Evolutionary conservation across 2,888 invertebrate genomes (phyloP), one percentile per base, ranked within the genome.

Genomic region (Lasiommata megera): DNA sequence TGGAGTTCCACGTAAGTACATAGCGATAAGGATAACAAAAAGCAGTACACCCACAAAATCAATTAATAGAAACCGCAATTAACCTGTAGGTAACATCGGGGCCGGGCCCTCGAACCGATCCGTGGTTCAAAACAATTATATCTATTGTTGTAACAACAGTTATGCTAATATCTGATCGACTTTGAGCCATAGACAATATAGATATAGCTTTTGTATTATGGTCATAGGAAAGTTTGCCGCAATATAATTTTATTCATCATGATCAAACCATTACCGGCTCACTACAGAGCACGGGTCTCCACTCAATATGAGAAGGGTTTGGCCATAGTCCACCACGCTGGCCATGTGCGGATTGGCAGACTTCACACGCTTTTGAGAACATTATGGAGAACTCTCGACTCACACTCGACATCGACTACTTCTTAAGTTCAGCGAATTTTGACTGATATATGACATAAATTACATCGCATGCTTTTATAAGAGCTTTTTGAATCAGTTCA

Each of bases 31-130:
- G 48, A 48, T 51, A 62, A 59, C 58, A 64, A 60, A 62, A 56
- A 61, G 56, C 62, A 54, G 48, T 62, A 57, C 52, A 65, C 58
- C 60, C 62, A 78, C 78, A 76, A 81, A 84, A 86, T 86, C 85
- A 84, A 86, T 85, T 84, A 84, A 82, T 80, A 81, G 65, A 5
- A 68, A 71, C 71, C 72, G 66, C 67, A 68, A 74, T 73, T 73
- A 73, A 70, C 72, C 71, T 67, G 67, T 64, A 46, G 46, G 46
- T 46, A 64, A 67, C 59, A 51, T 37, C 52, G 59, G 57, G 50
- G 62, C 55, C 60, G 64, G 63, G 61, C 58, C 43, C 57, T 55
- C 61, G 61, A 62, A 55, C 60, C 60, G 60, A 62, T 59, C 59
- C 50, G 60, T 36, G 55, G 60, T 60, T 56, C 59, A 62, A 64